Evolutionary conservation across 2,113 vertebrate genomes (phyloP).

Genomic region (Sinocyclocheilus maitianheensis): DNA sequence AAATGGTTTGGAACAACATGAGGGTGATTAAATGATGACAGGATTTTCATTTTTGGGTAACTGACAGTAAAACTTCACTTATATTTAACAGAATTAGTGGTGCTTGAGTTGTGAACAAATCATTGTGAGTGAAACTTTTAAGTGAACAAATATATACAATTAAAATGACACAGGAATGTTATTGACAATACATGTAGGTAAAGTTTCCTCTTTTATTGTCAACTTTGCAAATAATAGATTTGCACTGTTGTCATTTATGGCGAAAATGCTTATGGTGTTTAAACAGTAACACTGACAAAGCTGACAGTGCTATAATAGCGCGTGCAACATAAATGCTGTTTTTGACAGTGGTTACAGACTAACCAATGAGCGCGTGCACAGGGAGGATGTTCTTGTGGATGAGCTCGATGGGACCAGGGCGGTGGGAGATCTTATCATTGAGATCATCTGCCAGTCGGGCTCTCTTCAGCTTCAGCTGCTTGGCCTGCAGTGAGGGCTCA

Average conservation of each 20-base stretch:
- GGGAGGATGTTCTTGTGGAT: slow-evolving; percentile 98
- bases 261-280: neutral
- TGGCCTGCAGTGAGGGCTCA: slow-evolving; percentile 96
- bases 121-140: neutral
- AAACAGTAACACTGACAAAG: neutral
- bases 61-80: neutral
- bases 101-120: neutral
- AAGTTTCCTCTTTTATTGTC: neutral
- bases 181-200: neutral
- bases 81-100: neutral
- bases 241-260: neutral
- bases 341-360: neutral
- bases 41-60: too few species aligned
- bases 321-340: neutral
- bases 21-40: too few species aligned
- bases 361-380: slow-evolving; percentile 75
- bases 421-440: slow-evolving; percentile 95
- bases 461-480: slow-evolving; percentile 82
- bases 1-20: too few species aligned
- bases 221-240: neutral
- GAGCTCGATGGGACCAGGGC: slow-evolving; percentile 94
- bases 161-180: neutral
- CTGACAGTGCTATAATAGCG: neutral
- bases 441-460: slow-evolving; percentile 87
- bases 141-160: neutral